Conservation (phyloP, 2,113 vertebrate species). For the Ariopsis seemanni region DNA sequence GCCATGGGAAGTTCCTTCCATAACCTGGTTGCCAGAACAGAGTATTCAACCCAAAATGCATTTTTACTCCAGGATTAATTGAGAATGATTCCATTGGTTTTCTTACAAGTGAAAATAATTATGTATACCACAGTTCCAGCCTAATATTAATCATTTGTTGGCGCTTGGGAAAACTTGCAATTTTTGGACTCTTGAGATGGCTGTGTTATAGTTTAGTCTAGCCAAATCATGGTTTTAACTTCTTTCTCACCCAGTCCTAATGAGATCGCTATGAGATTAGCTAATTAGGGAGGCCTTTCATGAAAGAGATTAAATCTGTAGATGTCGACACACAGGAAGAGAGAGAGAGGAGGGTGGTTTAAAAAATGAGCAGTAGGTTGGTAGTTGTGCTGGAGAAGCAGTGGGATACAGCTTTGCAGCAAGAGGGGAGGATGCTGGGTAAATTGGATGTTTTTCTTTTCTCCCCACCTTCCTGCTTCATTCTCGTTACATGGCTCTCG, state of each 20-base stretch:
- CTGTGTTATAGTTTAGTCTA: constrained; percentile 8
- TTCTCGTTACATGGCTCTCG: constrained; percentile 17
- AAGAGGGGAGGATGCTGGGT: constrained; percentile 50
- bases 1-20: not conserved
- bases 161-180: not conserved
- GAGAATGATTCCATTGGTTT: not conserved
- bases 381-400: constrained; percentile 40
- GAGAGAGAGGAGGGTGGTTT: constrained; percentile 45
- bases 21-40: not conserved
- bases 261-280: constrained; percentile 35
- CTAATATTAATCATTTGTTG: not conserved
- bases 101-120: not conserved
- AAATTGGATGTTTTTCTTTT: constrained; percentile 43
- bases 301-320: constrained; percentile 43
- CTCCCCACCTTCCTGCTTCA: constrained; percentile 19
- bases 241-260: not conserved
- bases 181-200: not conserved
- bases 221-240: not conserved
- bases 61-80: not conserved
- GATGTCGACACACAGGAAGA: constrained; percentile 10
- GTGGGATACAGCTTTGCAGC: constrained; percentile 49
- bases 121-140: not conserved
- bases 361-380: constrained; percentile 46
- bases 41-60: not conserved
- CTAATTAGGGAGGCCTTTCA: constrained; percentile 42